These are phyloP conservation scores for Gobiocypris rarus DNA, from an alignment of 2,113 vertebrate genomes.

Conservation along the genomic window DNA sequence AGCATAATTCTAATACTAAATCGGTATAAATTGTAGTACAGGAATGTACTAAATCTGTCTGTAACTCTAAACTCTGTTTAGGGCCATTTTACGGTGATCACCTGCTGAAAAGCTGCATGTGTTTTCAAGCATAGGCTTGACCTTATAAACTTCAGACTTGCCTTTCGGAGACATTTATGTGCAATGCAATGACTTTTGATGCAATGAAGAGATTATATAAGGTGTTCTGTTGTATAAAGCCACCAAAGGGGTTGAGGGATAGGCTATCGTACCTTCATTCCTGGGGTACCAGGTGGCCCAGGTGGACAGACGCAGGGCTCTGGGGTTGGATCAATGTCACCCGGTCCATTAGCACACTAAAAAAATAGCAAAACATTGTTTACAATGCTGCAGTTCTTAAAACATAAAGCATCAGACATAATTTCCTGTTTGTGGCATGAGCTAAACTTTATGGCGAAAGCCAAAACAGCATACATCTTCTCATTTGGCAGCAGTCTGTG, in stretches of 20 bases:
- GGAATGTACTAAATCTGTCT: background rate
- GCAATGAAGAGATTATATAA: slow-evolving; percentile 26
- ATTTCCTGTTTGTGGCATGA: background rate
- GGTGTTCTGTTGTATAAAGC: background rate
- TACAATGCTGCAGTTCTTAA: background rate
- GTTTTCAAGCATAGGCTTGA: slow-evolving; percentile 52
- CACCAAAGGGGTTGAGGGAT: background rate
- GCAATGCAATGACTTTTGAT: slow-evolving; percentile 33
- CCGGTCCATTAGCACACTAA: slow-evolving; percentile 87
- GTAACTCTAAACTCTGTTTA: slow-evolving; percentile 52
- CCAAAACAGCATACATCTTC: slow-evolving; percentile 20
- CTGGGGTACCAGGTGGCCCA: slow-evolving; percentile 85
- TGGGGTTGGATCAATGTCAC: slow-evolving; percentile 81
- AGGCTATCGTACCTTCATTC: slow-evolving; percentile 77
- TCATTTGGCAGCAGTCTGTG: background rate
- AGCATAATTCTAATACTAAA: background rate
- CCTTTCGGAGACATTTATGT: slow-evolving; percentile 43
- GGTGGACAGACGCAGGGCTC: slow-evolving; percentile 88
- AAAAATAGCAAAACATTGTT: slow-evolving; percentile 38
- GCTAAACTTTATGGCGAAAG: background rate
- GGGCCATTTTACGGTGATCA: slow-evolving; percentile 57
- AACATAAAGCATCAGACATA: background rate
- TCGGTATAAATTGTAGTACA: background rate
- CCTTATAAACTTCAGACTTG: slow-evolving; percentile 69
- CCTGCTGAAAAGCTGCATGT: slow-evolving; percentile 42